A percentile compares a stretch with the other conserved stretches of the same genome.
Evolutionary conservation across 1,140 invertebrate species (phyloP).

Genomic region (Bombus cullumanus): DNA sequence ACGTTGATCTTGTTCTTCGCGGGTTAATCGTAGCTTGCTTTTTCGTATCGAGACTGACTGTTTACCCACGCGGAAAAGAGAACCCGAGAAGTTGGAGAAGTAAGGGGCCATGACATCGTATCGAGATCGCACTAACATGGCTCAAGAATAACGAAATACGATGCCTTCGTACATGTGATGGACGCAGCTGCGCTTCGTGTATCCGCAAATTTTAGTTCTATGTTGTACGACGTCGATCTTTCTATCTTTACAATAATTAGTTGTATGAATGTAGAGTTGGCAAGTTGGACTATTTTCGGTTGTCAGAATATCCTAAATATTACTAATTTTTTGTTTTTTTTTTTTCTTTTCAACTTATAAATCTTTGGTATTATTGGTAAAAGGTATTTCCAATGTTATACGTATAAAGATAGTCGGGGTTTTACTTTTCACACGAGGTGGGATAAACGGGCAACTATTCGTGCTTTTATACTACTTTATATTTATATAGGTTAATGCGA

Average conservation of each 20-base stretch:
- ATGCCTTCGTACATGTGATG: neutral
- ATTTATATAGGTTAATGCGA: neutral
- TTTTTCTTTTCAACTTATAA: neutral
- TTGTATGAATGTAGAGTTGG: neutral
- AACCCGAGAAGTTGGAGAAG: conserved; percentile 40
- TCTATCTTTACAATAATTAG: neutral
- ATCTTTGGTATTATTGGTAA: neutral
- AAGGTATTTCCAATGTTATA: neutral
- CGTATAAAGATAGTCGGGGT: neutral
- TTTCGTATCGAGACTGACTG: conserved; percentile 25
- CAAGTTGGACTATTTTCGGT: neutral
- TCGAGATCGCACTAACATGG: neutral
- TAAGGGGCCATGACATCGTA: conserved; percentile 37
- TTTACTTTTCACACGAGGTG: neutral
- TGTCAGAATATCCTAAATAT: neutral
- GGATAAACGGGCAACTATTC: conserved; percentile 12
- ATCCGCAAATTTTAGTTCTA: neutral
- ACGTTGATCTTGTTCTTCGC: conserved; percentile 24
- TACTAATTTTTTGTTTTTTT: neutral
- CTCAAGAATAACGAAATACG: neutral
- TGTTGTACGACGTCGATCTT: neutral
- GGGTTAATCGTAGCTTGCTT: conserved; percentile 17
- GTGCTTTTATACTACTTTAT: neutral
- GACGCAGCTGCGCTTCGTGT: neutral
- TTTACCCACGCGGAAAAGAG: conserved; percentile 46